phyloP scores from a whole-genome alignment of 2,797 vertebrate genomes.

The Stomatorhinus walkeri region DNA sequence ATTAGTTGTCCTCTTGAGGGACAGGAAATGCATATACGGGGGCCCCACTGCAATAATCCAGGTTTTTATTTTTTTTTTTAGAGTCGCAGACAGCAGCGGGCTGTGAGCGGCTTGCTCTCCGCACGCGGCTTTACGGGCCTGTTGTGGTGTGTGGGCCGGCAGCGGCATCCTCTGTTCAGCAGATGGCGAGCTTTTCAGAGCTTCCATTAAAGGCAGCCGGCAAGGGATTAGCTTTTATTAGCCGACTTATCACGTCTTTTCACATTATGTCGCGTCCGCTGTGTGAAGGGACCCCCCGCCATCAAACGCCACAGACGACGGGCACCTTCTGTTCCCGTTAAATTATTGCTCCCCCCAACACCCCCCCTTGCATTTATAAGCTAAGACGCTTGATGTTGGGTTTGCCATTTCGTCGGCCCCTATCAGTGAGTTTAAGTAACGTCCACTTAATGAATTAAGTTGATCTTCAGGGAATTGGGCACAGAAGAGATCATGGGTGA shows the following conservation, averaged over 20 bases:
- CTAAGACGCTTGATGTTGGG: conserved; percentile 40
- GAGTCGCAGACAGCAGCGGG: too few species aligned
- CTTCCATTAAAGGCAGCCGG: conserved; percentile 54
- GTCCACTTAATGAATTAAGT: not conserved
- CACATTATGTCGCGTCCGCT: conserved; percentile 50
- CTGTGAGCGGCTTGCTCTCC: conserved; percentile 42
- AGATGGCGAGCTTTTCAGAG: conserved; percentile 58
- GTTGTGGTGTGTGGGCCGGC: conserved; percentile 41
- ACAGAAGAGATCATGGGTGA: not conserved
- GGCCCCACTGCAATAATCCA: too few species aligned
- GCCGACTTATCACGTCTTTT: conserved; percentile 51
- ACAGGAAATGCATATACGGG: not conserved
- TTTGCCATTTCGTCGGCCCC: not conserved
- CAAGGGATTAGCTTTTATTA: conserved; percentile 63
- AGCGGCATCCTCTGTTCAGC: conserved; percentile 50
- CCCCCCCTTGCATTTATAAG: conserved; percentile 8
- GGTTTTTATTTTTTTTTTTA: not conserved
- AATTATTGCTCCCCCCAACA: not conserved
- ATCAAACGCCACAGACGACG: conserved; percentile 47
- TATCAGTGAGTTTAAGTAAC: not conserved
- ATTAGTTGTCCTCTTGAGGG: not conserved
- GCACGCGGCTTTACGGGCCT: conserved; percentile 57
- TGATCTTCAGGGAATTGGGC: not conserved
- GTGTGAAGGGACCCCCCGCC: conserved; percentile 46
- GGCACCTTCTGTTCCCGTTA: not conserved